Percentiles rank a stretch among this genome's conserved stretches.
Conservation (phyloP, 2,888 invertebrate species). For the Phortica okadai region DNA sequence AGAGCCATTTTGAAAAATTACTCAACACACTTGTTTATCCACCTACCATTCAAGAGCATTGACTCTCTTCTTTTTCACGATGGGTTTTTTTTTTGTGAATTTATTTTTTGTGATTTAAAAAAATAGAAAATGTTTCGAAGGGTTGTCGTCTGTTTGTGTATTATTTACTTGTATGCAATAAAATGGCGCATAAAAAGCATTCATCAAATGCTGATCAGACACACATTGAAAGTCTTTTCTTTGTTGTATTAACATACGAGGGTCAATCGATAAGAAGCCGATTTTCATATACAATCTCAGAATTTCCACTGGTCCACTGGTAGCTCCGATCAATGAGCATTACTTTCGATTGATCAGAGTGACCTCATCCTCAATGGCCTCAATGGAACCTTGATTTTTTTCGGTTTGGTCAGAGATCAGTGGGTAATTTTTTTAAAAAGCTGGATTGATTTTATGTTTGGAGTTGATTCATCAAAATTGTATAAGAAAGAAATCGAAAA, state of each 20-base stretch:
- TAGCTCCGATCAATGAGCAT: too few relatives aligned
- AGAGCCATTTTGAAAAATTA: conserved; percentile 67
- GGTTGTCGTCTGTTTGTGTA: conserved; percentile 11
- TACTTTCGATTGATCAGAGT: too few relatives aligned
- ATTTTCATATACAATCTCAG: too few relatives aligned
- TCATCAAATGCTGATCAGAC: conserved; percentile 49
- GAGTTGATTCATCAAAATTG: too few relatives aligned
- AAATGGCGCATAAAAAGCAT: conserved; percentile 43
- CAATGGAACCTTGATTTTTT: too few relatives aligned
- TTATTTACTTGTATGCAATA: conserved; percentile 27
- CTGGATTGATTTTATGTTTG: too few relatives aligned
- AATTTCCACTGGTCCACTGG: too few relatives aligned
- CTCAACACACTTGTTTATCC: conserved; percentile 64
- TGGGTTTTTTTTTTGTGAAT: conserved; percentile 43
- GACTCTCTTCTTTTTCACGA: background rate
- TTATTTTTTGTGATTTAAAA: conserved; percentile 35
- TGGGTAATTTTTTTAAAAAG: too few relatives aligned
- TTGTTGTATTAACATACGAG: background rate
- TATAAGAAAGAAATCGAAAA: too few relatives aligned
- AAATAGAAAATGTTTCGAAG: conserved; percentile 34
- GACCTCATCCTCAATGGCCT: too few relatives aligned
- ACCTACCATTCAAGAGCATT: background rate
- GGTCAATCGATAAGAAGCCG: background rate
- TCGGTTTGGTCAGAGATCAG: too few relatives aligned
- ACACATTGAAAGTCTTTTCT: background rate